phyloP scores from a whole-genome alignment of 1,140 invertebrate species.

The Anadara kagoshimensis region DNA sequence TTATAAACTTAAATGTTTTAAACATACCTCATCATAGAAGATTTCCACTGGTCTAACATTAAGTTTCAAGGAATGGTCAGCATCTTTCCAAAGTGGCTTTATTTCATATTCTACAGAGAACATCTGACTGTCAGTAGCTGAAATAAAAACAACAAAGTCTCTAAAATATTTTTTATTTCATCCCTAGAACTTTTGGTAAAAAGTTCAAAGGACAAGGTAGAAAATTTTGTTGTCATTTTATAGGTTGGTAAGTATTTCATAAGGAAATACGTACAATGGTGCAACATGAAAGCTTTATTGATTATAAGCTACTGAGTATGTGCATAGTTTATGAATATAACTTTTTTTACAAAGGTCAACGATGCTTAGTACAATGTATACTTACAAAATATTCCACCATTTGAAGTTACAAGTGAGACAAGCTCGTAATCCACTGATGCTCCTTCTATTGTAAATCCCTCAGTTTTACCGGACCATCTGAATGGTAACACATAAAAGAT shows the following conservation, averaged over 20 bases:
- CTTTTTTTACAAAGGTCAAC: not conserved
- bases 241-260: too few relatives aligned
- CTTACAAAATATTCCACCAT: slow-evolving; percentile 80
- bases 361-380: slow-evolving; percentile 8
- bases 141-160: slow-evolving; percentile 7
- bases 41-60: slow-evolving; percentile 85
- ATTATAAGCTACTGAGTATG: too few relatives aligned
- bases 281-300: too few relatives aligned
- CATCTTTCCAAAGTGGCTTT: slow-evolving; percentile 80
- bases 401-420: slow-evolving; percentile 82
- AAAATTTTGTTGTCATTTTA: too few relatives aligned
- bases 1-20: too few relatives aligned
- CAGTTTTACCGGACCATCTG: slow-evolving; percentile 82
- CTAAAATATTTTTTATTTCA: too few relatives aligned
- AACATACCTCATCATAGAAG: slow-evolving; percentile 85
- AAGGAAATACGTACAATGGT: too few relatives aligned
- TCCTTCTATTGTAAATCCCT: slow-evolving; percentile 87
- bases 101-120: slow-evolving; percentile 85
- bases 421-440: slow-evolving; percentile 84
- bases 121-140: slow-evolving; percentile 77
- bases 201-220: too few relatives aligned
- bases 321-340: too few relatives aligned
- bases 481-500: too few relatives aligned
- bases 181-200: too few relatives aligned
- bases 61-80: slow-evolving; percentile 82